phyloP scores from a whole-genome alignment of 2,888 invertebrate genomes.

The Erebia aethiops region DNA sequence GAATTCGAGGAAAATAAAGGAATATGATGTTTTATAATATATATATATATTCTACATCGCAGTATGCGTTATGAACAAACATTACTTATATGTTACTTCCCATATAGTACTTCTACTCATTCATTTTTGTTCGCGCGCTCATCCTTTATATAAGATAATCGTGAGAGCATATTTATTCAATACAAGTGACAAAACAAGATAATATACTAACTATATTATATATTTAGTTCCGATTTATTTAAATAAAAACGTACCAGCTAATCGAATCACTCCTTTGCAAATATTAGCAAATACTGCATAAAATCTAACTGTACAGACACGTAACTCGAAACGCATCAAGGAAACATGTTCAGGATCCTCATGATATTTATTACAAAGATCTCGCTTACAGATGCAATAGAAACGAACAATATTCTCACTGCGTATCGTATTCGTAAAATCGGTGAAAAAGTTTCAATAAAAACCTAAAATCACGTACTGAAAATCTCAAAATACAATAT shows the following conservation, averaged over 20 bases:
- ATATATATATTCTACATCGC: constrained; percentile 81
- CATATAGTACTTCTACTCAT: constrained; percentile 78
- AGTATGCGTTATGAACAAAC: constrained; percentile 81
- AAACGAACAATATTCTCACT: constrained; percentile 74
- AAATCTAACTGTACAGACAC: constrained; percentile 79
- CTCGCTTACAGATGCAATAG: constrained; percentile 70
- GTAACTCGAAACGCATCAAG: constrained; percentile 61
- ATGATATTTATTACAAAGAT: constrained; percentile 71
- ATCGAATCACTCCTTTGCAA: constrained; percentile 69
- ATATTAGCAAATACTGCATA: constrained; percentile 72
- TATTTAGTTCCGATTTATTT: constrained; percentile 71
- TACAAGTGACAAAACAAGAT: constrained; percentile 68
- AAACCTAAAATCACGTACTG: constrained; percentile 80
- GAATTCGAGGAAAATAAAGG: constrained; percentile 82
- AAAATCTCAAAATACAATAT: constrained; percentile 75
- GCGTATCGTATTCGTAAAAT: constrained; percentile 72
- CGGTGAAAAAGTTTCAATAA: constrained; percentile 78
- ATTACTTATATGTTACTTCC: constrained; percentile 79
- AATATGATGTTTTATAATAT: constrained; percentile 77
- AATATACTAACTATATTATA: constrained; percentile 62
- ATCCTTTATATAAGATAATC: constrained; percentile 59
- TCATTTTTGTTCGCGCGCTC: constrained; percentile 78
- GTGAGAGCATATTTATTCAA: constrained; percentile 68
- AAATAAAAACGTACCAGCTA: constrained; percentile 79
- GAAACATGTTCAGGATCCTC: constrained; percentile 65